Conservation (phyloP, 2,888 invertebrate species). For the Uropetala carovei region DNA sequence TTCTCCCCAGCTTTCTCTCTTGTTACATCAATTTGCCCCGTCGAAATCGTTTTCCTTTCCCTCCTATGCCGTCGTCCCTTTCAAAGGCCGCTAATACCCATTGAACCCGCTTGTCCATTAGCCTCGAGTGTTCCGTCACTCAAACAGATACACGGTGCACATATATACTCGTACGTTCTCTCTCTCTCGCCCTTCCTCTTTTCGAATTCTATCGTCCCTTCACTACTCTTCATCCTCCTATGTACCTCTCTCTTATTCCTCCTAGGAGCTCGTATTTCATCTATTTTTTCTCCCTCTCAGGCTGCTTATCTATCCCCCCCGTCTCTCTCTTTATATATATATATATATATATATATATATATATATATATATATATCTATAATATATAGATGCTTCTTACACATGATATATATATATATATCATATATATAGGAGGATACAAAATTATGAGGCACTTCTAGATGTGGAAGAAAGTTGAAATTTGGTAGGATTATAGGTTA, state of each 20-base stretch:
- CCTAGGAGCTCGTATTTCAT: neutral
- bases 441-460: too few relatives aligned
- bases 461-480: too few relatives aligned
- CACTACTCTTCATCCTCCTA: neutral
- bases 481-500: too few relatives aligned
- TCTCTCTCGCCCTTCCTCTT: neutral
- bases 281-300: neutral
- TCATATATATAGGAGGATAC: too few relatives aligned
- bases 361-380: too few relatives aligned
- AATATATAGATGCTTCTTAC: too few relatives aligned
- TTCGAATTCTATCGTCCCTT: too few relatives aligned
- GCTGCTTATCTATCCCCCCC: neutral
- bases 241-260: neutral
- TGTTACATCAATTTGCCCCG: neutral
- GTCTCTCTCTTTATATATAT: neutral
- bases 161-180: neutral
- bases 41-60: neutral
- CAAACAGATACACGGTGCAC: neutral
- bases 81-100: neutral
- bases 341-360: too few relatives aligned
- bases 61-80: neutral
- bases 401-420: too few relatives aligned
- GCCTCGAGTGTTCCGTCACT: constrained; percentile 2
- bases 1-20: neutral
- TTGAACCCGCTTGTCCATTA: constrained; percentile 1